Base-by-base conservation (phyloP, 2,113 vertebrate species). In the Plecotus auritus region DNA sequence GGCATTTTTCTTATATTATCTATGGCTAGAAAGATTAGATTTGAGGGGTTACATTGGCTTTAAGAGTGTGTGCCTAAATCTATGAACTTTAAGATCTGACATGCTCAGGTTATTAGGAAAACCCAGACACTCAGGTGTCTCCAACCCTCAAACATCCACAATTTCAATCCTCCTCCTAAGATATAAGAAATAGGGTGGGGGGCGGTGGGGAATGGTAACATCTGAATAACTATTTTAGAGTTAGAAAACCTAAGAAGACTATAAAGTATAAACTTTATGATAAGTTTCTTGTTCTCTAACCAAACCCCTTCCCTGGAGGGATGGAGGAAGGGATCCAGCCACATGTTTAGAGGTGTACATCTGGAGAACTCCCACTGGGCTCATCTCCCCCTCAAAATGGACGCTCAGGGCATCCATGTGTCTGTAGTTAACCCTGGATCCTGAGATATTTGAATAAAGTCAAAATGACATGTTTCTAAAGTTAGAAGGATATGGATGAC, bases 51-150 rank as follows among this genome's bases (percentile, higher is more conserved):
- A 26, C 9, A 42, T 9, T 37, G 16, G 59, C 47, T 56, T 87
- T 7, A 88, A 28, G 13, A 32, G 42, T 23, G 0, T 32, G 4
- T 70, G 6, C 28, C 72, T 81, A 85, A 35, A 23, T 49, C 20
- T 18, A n/a, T 18, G 35, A 96, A 54, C 78, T 88, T 82, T 45
- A 72, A 91, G 20, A 72, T 69, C 40, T 89, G 26, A 32, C 35
- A 12, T 42, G 13, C 32, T 45, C 37, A 80, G 40, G 45, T 26
- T 87, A 74, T 85, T 26, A 92, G 69, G 40, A 92, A 93, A 96
- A 93, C 7, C 17, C 59, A 66, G 10, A 14, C 22, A 54, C 3
- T 35, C 16, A 1, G 64, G 13, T 83, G 11, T 32, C 59, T 70
- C 74, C 73, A 72, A 64, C 3, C 17, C 16, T 85, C 64, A 84